phyloP scores from a whole-genome alignment of 2,888 invertebrate genomes.

The Eupithecia insigniata region DNA sequence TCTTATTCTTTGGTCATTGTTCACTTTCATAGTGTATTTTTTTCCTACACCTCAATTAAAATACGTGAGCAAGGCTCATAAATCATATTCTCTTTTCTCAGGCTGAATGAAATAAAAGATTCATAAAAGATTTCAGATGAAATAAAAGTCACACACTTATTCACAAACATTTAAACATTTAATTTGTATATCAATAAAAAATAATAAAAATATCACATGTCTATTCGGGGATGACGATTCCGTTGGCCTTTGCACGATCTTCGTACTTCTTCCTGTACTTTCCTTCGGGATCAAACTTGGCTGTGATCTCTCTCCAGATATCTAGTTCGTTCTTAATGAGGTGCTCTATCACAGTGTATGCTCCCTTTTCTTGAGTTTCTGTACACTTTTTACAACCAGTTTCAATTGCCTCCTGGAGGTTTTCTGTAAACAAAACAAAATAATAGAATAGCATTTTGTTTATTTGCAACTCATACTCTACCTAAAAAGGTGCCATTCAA shows the following conservation, averaged over 20 bases:
- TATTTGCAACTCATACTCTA: no score
- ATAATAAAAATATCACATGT: constrained; percentile 19
- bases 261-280: constrained; percentile 87
- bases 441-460: no score
- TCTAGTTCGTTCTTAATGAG: constrained; percentile 87
- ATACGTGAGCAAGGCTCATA: background rate
- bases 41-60: background rate
- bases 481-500: no score
- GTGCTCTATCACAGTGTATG: constrained; percentile 86
- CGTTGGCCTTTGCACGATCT: constrained; percentile 81
- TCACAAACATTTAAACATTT: background rate
- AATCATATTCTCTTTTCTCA: background rate
- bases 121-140: background rate
- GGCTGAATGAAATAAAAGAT: background rate
- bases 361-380: constrained; percentile 85
- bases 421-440: constrained; percentile 70
- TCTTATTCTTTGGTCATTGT: background rate
- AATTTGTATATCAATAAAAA: background rate
- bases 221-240: constrained; percentile 68
- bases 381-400: constrained; percentile 88
- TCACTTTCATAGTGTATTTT: background rate
- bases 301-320: constrained; percentile 86
- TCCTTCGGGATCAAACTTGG: constrained; percentile 88
- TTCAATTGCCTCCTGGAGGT: constrained; percentile 87
- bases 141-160: background rate